A percentile compares a stretch with the other conserved stretches of the same genome.
Evolutionary conservation across 2,888 invertebrate species (phyloP).

Genomic region (Monochamus alternatus): DNA sequence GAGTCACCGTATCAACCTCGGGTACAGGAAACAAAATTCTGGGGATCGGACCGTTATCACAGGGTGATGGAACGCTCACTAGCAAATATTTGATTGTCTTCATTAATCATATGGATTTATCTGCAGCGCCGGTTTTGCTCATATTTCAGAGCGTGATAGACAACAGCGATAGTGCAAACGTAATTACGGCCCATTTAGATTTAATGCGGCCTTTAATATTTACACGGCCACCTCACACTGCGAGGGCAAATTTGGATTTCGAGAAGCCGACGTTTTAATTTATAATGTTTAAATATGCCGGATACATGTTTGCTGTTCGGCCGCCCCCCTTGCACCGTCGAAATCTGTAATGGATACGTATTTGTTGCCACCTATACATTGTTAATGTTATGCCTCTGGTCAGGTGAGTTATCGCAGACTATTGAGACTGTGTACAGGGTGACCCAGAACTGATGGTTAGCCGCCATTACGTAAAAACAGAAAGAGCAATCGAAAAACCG

Average conservation of each 20-base stretch:
- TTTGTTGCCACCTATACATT: slow-evolving; percentile 16
- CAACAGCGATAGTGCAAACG: slow-evolving; percentile 57
- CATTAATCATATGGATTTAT: slow-evolving; percentile 57
- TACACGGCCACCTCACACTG: slow-evolving; percentile 47
- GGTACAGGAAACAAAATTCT: too few relatives aligned
- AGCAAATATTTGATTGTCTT: slow-evolving; percentile 50
- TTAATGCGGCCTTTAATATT: slow-evolving; percentile 59
- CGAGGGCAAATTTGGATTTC: slow-evolving; percentile 48
- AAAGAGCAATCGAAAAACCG: too few relatives aligned
- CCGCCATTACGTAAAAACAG: too few relatives aligned
- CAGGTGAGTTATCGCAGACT: not conserved
- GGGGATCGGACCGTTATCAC: not conserved
- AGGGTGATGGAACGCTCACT: slow-evolving; percentile 20
- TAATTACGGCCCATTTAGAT: slow-evolving; percentile 57
- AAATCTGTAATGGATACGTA: slow-evolving; percentile 20
- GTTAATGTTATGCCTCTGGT: not conserved
- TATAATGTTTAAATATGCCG: slow-evolving; percentile 42
- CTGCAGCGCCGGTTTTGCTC: slow-evolving; percentile 50
- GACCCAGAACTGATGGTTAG: too few relatives aligned
- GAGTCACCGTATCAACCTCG: too few relatives aligned
- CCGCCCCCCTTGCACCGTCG: slow-evolving; percentile 9
- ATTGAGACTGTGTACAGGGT: not conserved
- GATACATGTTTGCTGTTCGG: slow-evolving; percentile 33
- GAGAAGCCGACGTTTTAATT: slow-evolving; percentile 49
- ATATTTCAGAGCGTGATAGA: slow-evolving; percentile 55